A percentile compares a stretch with the other conserved stretches of the same genome.
phyloP scores from a whole-genome alignment of 2,797 vertebrate species.

The Ptychadena robeensis region DNA sequence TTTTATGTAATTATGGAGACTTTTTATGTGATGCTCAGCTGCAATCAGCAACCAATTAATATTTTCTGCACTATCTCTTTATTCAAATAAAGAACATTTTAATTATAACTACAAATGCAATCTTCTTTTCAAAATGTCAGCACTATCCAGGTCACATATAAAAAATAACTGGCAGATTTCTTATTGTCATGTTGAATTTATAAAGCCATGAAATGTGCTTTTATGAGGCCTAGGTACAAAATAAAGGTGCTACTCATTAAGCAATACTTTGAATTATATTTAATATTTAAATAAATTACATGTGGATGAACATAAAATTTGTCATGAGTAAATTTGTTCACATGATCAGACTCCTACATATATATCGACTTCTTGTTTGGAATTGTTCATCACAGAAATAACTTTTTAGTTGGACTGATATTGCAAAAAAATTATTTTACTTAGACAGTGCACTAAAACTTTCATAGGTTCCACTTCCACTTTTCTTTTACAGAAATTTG shows the following conservation, averaged over 20 bases:
- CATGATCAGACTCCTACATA: not conserved
- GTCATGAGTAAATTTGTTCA: not conserved
- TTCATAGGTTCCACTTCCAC: too few relatives aligned
- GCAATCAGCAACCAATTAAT: slow-evolving; percentile 51
- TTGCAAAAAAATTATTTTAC: too few relatives aligned
- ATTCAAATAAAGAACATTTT: slow-evolving; percentile 44
- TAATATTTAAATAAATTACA: not conserved
- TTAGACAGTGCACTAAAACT: too few relatives aligned
- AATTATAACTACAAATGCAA: slow-evolving; percentile 29
- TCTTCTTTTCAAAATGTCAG: slow-evolving; percentile 32
- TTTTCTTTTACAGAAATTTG: too few relatives aligned
- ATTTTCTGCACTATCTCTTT: slow-evolving; percentile 40
- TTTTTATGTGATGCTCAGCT: slow-evolving; percentile 62
- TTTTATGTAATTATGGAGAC: slow-evolving; percentile 73
- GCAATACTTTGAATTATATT: slow-evolving; percentile 9
- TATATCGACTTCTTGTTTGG: too few relatives aligned
- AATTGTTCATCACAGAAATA: too few relatives aligned
- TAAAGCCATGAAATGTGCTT: slow-evolving; percentile 1
- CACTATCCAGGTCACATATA: slow-evolving; percentile 23
- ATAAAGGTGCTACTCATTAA: not conserved
- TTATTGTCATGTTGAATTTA: not conserved
- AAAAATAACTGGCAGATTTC: slow-evolving; percentile 12
- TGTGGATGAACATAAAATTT: not conserved
- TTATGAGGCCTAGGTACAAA: not conserved
- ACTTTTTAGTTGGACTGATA: too few relatives aligned